Base-by-base conservation (phyloP, 2,797 vertebrate genomes). In the Borostomias antarcticus region DNA sequence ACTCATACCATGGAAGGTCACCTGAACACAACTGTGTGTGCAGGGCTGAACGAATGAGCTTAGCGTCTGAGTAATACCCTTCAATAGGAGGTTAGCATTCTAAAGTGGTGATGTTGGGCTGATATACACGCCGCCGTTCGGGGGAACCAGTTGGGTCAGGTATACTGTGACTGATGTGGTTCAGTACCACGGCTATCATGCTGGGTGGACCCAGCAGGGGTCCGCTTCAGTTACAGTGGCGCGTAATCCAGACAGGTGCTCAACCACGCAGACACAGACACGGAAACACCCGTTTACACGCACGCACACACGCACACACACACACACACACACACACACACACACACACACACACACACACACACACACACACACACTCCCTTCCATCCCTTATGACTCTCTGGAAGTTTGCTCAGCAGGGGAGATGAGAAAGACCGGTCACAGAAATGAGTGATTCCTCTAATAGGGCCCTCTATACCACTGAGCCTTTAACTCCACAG, bases 401-500 rank as follows among this genome's bases (percentile, higher is more conserved):
- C 74, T 82, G 69, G 62, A 65, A 69, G 74, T 75, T 61, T 75
- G 79, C 79, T 66, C 81, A 73, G 82, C 76, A 65, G 69, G 75
- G 47, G 28, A 68, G 72, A 72, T 75, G 45, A 82, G 77, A 74
- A 72, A 73, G 74, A 78, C 76, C 78, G 75, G 83, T 83, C 82
- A 81, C 75, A 76, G 82, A 82, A 77, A 82, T 79, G 85, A 84
- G 80, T 80, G 80, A 86, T 89, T 87, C 74, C 62, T 68, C 62
- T n/a, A n/a, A n/a, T n/a, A n/a, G n/a, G n/a, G n/a, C 69, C 71
- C 78, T 81, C 61, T 69, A 53, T 68, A 58, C 58, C 23, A 71
- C 59, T 82, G 75, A 79, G 81, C 74, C 77, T 73, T 70, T 82
- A 84, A 79, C 80, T 72, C 77, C 33, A 57, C 58, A 48, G 21